phyloP scores from a whole-genome alignment of 2,888 invertebrate genomes.

The Alsophila aescularia region DNA sequence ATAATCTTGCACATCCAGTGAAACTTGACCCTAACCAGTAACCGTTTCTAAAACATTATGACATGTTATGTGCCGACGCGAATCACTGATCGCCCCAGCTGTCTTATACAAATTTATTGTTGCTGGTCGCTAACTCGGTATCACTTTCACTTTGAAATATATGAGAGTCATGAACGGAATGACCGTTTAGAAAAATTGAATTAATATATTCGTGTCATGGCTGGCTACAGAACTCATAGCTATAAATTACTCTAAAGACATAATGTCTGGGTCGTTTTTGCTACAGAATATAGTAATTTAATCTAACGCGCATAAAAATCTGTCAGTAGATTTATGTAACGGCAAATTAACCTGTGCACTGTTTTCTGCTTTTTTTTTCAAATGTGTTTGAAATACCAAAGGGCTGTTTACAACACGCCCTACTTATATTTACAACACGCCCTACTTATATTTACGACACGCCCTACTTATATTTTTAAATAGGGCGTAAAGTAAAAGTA shows the following conservation, averaged over 20 bases:
- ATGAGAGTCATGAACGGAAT: slow-evolving; percentile 31
- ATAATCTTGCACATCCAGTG: not conserved
- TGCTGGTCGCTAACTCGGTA: slow-evolving; percentile 28
- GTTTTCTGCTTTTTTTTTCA: too few species aligned
- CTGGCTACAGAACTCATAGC: slow-evolving; percentile 8
- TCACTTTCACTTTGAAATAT: slow-evolving; percentile 48
- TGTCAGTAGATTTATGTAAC: too few species aligned
- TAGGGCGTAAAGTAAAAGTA: too few species aligned
- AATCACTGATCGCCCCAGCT: slow-evolving; percentile 27
- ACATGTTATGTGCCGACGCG: slow-evolving; percentile 26
- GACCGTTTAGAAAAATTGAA: slow-evolving; percentile 34
- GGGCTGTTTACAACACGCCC: too few species aligned
- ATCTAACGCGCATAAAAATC: too few species aligned
- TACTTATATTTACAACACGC: too few species aligned
- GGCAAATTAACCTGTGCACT: too few species aligned
- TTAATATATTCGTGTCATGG: slow-evolving; percentile 31
- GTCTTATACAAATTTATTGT: slow-evolving; percentile 39
- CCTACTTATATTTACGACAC: too few species aligned
- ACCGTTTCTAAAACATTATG: slow-evolving; percentile 28
- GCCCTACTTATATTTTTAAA: too few species aligned
- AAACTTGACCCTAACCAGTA: slow-evolving; percentile 3
- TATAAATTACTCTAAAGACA: not conserved
- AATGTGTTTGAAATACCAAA: too few species aligned
- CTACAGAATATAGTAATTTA: not conserved
- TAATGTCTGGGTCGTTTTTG: not conserved